A percentile compares a stretch with the other conserved stretches of the same genome.
These are phyloP conservation scores for Atta texana DNA, from an alignment of 1,140 invertebrate species.

Conservation along the genomic window DNA sequence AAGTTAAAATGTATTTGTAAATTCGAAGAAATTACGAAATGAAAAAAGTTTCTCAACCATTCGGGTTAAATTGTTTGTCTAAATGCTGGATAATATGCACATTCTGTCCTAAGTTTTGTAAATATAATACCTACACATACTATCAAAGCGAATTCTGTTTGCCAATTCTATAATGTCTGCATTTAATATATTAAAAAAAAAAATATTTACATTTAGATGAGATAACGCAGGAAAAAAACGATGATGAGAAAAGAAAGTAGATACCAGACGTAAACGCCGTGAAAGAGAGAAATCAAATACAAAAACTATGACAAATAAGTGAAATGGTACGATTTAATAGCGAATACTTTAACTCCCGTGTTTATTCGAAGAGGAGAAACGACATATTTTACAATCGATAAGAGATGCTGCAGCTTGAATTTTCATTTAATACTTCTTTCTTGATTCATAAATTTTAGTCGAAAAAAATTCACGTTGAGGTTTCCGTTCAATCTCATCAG, in stretches of 20 bases:
- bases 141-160: neutral
- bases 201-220: neutral
- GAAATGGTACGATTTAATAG: conserved; percentile 12
- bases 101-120: neutral
- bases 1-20: neutral
- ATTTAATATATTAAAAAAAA: neutral
- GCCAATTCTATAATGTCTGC: neutral
- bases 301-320: conserved; percentile 29
- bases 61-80: neutral
- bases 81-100: neutral
- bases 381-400: neutral
- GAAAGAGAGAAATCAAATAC: conserved; percentile 34
- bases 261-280: neutral
- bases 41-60: neutral
- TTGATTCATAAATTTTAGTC: neutral
- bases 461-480: neutral
- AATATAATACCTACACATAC: neutral
- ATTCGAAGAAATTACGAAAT: neutral
- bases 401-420: neutral
- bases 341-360: neutral
- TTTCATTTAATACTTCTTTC: neutral
- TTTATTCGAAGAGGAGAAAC: neutral
- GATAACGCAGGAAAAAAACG: neutral
- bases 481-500: neutral
- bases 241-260: neutral